Conservation (phyloP, 2,113 vertebrate species). For the Austrofundulus limnaeus region DNA sequence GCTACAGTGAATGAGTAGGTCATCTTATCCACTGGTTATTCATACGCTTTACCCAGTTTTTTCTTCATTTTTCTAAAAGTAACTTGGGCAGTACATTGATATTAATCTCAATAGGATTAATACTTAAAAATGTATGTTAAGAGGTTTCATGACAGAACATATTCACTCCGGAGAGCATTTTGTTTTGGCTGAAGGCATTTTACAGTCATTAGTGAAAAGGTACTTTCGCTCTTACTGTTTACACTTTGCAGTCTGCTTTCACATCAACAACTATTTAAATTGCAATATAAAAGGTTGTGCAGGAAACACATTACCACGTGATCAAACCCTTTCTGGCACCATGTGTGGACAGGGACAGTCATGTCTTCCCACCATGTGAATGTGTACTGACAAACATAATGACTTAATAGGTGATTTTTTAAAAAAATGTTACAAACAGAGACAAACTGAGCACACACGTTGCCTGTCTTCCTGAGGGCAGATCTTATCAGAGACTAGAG, state of each 20-base stretch:
- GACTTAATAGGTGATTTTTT: too few species aligned
- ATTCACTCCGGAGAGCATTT: not conserved
- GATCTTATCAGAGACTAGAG: conserved; percentile 12
- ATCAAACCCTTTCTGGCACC: not conserved
- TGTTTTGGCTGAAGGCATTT: not conserved
- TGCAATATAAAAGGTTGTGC: not conserved
- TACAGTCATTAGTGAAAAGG: too few species aligned
- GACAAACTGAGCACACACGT: not conserved
- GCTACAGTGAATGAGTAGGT: too few species aligned
- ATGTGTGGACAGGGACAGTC: too few species aligned
- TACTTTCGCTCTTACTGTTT: not conserved
- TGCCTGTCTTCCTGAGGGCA: conserved; percentile 6
- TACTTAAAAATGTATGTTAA: not conserved
- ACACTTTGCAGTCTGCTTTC: not conserved
- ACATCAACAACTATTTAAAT: conserved; percentile 12
- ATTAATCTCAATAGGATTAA: too few species aligned
- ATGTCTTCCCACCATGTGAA: too few species aligned
- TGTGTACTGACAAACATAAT: too few species aligned
- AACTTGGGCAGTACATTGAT: too few species aligned
- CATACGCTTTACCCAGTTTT: too few species aligned
- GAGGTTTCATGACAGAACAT: not conserved
- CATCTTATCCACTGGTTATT: too few species aligned
- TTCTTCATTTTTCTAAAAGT: too few species aligned
- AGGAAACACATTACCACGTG: conserved; percentile 7
- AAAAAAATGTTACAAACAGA: too few species aligned